Conservation (phyloP, 1,140 invertebrate species). For the Stegodyphus dumicola region DNA sequence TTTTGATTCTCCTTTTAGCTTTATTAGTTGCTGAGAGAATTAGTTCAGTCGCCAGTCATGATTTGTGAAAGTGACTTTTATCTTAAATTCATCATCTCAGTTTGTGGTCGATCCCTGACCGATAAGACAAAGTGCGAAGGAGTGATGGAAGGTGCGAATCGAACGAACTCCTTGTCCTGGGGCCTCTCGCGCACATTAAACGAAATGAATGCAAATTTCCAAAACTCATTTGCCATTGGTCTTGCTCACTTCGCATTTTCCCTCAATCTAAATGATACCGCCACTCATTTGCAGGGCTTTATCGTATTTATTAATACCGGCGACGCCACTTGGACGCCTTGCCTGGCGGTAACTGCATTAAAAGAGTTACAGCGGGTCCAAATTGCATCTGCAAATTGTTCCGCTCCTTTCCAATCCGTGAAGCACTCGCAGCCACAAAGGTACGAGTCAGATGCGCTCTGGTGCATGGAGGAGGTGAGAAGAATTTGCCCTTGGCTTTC, state of each 20-base stretch:
- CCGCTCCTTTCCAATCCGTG: conserved; percentile 6
- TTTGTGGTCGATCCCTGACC: conserved; percentile 30
- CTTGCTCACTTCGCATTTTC: conserved; percentile 39
- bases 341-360: conserved; percentile 45
- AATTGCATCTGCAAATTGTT: conserved; percentile 59
- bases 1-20: too few relatives aligned
- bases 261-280: conserved; percentile 52
- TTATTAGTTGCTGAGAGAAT: too few relatives aligned
- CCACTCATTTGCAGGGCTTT: conserved; percentile 54
- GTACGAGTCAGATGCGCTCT: too few relatives aligned
- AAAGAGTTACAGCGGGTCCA: conserved; percentile 50
- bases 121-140: conserved; percentile 38
- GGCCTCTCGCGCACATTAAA: conserved; percentile 53
- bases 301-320: conserved; percentile 59
- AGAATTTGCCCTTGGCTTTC: too few relatives aligned
- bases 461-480: too few relatives aligned
- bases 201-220: conserved; percentile 59
- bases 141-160: conserved; percentile 9
- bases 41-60: too few relatives aligned
- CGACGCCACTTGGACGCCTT: background rate
- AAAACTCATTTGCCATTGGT: conserved; percentile 58
- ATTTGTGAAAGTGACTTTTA: too few relatives aligned
- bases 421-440: too few relatives aligned
- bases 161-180: conserved; percentile 51
- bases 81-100: too few relatives aligned